Conservation (phyloP, 2,888 invertebrate species). For the Adelphocoris suturalis region DNA sequence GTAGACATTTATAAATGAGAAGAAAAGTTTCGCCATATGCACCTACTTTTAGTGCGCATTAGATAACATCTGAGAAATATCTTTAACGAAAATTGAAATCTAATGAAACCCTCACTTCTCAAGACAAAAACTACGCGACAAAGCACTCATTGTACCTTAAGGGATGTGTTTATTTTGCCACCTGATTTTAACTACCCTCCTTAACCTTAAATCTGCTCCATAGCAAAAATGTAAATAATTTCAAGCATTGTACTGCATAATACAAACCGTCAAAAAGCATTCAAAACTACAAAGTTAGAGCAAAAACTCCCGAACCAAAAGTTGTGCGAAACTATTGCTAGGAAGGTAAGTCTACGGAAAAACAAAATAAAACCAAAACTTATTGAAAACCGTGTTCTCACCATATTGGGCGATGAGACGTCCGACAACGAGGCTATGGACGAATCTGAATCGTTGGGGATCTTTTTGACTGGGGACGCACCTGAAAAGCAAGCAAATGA, state of each 20-base stretch:
- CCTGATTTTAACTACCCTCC: not conserved
- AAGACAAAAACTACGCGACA: too few relatives aligned
- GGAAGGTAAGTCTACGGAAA: conserved; percentile 53
- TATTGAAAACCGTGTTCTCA: conserved; percentile 54
- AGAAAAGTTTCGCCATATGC: too few relatives aligned
- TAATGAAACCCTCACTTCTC: too few relatives aligned
- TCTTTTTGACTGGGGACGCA: conserved; percentile 79
- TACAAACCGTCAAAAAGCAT: not conserved
- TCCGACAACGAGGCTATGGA: conserved; percentile 72
- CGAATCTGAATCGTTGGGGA: conserved; percentile 73
- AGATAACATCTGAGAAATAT: too few relatives aligned
- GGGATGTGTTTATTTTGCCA: not conserved
- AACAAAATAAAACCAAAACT: not conserved
- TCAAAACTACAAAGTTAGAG: too few relatives aligned
- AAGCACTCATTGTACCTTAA: too few relatives aligned
- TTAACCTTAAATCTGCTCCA: not conserved
- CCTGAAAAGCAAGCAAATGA: conserved; percentile 78
- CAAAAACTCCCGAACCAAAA: not conserved
- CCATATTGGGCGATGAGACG: conserved; percentile 74
- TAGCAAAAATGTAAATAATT: too few relatives aligned
- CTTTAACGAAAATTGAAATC: too few relatives aligned
- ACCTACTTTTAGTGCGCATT: too few relatives aligned
- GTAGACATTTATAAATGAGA: too few relatives aligned
- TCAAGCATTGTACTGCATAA: not conserved
- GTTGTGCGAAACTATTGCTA: not conserved